Evolutionary conservation across 2,888 invertebrate genomes (phyloP).

Genomic region (Eupithecia pulchellata): DNA sequence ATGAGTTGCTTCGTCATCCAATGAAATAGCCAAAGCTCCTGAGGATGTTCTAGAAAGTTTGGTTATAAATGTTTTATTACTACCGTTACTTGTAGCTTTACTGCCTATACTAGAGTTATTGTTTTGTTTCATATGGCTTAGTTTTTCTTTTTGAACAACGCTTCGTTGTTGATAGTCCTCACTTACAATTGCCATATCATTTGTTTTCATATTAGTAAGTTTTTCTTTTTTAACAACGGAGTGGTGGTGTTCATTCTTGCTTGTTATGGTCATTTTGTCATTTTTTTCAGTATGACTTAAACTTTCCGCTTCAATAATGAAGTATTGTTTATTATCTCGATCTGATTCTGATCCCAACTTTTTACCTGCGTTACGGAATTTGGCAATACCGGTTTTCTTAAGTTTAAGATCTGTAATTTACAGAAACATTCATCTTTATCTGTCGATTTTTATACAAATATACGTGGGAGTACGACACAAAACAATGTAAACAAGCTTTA

Average conservation of each 20-base stretch:
- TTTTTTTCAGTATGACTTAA: neutral
- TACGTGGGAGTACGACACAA: slow-evolving; percentile 76
- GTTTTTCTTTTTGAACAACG: neutral
- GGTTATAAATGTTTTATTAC: slow-evolving; percentile 1
- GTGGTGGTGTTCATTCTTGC: neutral
- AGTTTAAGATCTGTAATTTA: neutral
- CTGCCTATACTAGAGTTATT: neutral
- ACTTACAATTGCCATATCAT: neutral
- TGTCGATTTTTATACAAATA: slow-evolving; percentile 29
- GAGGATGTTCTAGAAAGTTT: slow-evolving; percentile 52
- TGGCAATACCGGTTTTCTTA: neutral
- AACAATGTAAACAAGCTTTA: slow-evolving; percentile 9
- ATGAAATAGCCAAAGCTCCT: slow-evolving; percentile 52
- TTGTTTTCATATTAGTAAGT: neutral
- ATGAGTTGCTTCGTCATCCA: slow-evolving; percentile 56
- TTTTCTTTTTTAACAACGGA: neutral
- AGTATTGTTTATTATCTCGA: neutral
- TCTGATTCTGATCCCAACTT: neutral
- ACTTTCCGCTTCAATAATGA: neutral
- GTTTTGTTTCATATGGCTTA: neutral
- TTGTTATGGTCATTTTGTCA: neutral
- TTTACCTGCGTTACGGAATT: neutral
- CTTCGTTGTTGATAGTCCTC: neutral
- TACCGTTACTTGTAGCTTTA: neutral
- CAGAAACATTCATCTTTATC: neutral